A percentile compares a stretch with the other conserved stretches of the same genome.
Conservation (phyloP, 2,113 vertebrate genomes). For the Micronisus gabar region DNA sequence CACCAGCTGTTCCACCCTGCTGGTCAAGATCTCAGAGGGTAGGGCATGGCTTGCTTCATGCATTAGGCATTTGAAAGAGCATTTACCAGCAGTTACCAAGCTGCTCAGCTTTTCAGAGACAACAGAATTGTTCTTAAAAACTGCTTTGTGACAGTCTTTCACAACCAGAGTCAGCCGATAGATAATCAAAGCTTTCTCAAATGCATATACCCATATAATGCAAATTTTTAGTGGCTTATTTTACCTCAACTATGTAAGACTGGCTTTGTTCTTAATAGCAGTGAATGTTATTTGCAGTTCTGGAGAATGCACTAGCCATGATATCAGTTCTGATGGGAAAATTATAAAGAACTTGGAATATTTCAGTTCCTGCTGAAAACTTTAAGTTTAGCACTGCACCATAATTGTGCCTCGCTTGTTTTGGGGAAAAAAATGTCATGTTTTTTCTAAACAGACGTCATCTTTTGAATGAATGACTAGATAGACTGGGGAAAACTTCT, state of each 20-base stretch:
- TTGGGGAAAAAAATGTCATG: not conserved
- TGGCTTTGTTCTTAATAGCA: not conserved
- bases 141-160: not conserved
- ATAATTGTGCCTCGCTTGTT: not conserved
- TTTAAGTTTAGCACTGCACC: not conserved
- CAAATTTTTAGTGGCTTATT: not conserved
- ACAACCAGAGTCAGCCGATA: not conserved
- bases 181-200: not conserved
- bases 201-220: not conserved
- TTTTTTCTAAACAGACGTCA: not conserved
- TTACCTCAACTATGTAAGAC: not conserved
- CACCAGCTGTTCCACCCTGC: not conserved
- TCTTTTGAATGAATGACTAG: not conserved
- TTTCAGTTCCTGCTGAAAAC: not conserved
- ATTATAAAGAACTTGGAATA: not conserved
- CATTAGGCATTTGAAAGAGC: not conserved
- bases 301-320: not conserved
- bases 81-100: not conserved
- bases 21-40: not conserved
- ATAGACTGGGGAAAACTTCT: not conserved
- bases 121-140: not conserved
- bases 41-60: not conserved
- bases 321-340: not conserved
- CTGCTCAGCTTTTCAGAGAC: not conserved
- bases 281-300: not conserved